Conservation (phyloP, 2,113 vertebrate genomes). For the Crocuta crocuta region DNA sequence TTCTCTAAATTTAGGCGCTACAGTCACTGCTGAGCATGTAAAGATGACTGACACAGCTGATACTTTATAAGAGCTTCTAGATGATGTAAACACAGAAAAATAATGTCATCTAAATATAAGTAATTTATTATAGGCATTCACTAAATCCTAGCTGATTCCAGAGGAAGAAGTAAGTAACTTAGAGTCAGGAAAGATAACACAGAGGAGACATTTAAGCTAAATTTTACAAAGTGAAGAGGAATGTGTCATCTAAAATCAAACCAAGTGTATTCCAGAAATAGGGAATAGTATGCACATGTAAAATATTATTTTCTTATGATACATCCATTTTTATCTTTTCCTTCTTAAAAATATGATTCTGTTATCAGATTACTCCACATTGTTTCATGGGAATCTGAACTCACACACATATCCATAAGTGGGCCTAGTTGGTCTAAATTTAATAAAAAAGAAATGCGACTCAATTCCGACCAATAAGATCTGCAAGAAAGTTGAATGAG, state of each 20-base stretch:
- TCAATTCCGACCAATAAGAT: not conserved
- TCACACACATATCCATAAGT: not conserved
- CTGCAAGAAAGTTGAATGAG: slow-evolving; percentile 26
- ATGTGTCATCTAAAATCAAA: not conserved
- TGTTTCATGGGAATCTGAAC: not conserved
- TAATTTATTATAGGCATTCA: slow-evolving; percentile 19
- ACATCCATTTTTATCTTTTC: not conserved
- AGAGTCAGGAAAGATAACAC: not conserved
- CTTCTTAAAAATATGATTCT: not conserved
- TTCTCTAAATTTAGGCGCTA: not conserved
- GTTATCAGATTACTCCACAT: not conserved
- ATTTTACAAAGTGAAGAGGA: slow-evolving; percentile 42
- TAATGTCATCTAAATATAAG: not conserved
- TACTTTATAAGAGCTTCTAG: not conserved
- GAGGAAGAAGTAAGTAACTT: not conserved
- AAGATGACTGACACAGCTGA: not conserved
- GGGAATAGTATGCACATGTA: not conserved
- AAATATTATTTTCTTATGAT: not conserved
- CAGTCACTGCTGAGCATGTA: not conserved
- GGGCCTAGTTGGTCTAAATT: not conserved
- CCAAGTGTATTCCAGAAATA: not conserved
- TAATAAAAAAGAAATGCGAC: slow-evolving; percentile 20
- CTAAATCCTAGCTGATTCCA: not conserved
- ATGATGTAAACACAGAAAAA: not conserved
- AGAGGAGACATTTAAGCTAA: not conserved